Conservation (phyloP, 1,140 invertebrate species). For the Drosophila burlai region DNA sequence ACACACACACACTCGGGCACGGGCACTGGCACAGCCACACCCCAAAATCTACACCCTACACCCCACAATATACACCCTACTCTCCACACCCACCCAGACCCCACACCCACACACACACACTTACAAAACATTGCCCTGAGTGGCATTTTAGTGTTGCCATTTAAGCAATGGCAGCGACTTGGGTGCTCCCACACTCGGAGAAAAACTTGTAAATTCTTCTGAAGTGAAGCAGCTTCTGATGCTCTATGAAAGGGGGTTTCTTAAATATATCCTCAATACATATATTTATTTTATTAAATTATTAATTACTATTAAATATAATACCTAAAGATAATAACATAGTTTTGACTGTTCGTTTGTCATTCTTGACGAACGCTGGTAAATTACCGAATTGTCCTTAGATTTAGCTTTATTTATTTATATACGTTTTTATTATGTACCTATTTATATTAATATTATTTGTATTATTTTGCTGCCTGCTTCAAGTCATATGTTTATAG, state of each 20-base stretch:
- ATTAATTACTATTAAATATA: not conserved
- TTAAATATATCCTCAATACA: too few species aligned
- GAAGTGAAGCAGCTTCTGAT: not conserved
- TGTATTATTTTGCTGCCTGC: too few species aligned
- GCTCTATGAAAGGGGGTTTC: too few species aligned
- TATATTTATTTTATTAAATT: too few species aligned
- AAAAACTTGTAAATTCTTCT: not conserved
- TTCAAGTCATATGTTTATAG: too few species aligned
- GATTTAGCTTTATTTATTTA: not conserved
- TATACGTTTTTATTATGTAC: too few species aligned
- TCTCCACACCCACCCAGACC: constrained; percentile 1
- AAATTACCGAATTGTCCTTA: not conserved
- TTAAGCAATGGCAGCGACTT: constrained; percentile 59
- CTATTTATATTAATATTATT: too few species aligned
- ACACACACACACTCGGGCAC: constrained; percentile 17
- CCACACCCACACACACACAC: constrained; percentile 17
- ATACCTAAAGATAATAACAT: not conserved
- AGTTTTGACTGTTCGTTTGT: not conserved
- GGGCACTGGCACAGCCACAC: constrained; percentile 2
- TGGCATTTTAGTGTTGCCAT: constrained; percentile 79
- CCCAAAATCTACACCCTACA: not conserved
- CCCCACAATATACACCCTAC: too few species aligned
- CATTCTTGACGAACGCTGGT: not conserved
- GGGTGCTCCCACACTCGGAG: constrained; percentile 20
- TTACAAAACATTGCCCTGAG: constrained; percentile 61